Conservation (phyloP, 2,888 invertebrate species). For the Maniola hyperantus region DNA sequence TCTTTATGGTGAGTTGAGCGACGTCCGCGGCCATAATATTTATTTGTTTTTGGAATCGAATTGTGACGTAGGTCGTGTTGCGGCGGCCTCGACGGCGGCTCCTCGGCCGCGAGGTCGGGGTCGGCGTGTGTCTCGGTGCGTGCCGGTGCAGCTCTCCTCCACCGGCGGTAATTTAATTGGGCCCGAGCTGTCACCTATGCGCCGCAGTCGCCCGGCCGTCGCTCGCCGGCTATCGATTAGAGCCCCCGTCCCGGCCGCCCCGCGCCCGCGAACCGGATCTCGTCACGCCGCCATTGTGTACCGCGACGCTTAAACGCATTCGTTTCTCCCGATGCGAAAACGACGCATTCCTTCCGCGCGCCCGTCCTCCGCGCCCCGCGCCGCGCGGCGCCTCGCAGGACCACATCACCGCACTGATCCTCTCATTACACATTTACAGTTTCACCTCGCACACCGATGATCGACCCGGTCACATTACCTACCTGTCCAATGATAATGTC, state of each 20-base stretch:
- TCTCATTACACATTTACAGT: constrained; percentile 73
- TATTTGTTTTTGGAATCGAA: constrained; percentile 16
- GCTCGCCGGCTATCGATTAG: constrained; percentile 83
- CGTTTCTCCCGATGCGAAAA: constrained; percentile 83
- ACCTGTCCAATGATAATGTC: constrained; percentile 1
- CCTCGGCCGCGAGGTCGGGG: constrained; percentile 50
- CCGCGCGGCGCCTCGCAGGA: constrained; percentile 59
- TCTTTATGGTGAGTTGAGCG: background rate
- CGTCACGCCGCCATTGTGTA: constrained; percentile 83
- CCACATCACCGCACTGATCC: constrained; percentile 65
- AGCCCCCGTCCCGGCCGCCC: constrained; percentile 64
- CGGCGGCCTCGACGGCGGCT: constrained; percentile 31
- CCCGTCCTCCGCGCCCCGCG: constrained; percentile 62
- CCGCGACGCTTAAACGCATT: constrained; percentile 83
- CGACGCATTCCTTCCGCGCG: constrained; percentile 83
- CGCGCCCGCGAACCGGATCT: constrained; percentile 81
- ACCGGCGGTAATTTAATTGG: constrained; percentile 81
- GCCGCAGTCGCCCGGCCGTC: constrained; percentile 81
- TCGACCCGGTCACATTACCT: background rate
- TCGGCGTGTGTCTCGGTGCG: constrained; percentile 62
- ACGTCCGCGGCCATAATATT: constrained; percentile 1
- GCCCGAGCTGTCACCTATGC: constrained; percentile 81
- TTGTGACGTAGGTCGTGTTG: constrained; percentile 20
- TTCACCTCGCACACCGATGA: constrained; percentile 29
- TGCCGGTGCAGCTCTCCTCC: constrained; percentile 74